Evolutionary conservation across 2,888 invertebrate genomes (phyloP).

Genomic region (Perdita meconis): DNA sequence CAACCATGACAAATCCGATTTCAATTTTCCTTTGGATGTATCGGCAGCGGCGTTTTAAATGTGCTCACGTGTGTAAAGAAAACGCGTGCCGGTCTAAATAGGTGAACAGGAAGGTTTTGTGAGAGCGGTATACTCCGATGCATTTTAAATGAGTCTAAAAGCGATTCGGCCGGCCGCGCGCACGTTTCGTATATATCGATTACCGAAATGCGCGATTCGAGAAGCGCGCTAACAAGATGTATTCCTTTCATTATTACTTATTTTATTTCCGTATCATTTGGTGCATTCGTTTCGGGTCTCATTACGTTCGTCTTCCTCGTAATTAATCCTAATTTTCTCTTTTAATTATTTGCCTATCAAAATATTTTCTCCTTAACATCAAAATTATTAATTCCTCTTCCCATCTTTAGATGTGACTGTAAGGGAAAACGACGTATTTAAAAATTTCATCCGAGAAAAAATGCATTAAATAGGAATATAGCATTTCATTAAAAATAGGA

Average conservation of each 20-base stretch:
- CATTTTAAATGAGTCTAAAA: slow-evolving; percentile 67
- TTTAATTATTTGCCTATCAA: too few species aligned
- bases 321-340: too few species aligned
- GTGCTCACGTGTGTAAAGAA: slow-evolving; percentile 19
- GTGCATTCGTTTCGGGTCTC: not conserved
- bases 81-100: slow-evolving; percentile 25
- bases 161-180: slow-evolving; percentile 57
- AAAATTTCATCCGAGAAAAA: too few species aligned
- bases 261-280: not conserved
- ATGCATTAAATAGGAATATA: too few species aligned
- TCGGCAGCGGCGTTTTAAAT: slow-evolving; percentile 4
- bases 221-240: slow-evolving; percentile 55
- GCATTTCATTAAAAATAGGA: too few species aligned
- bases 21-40: slow-evolving; percentile 1
- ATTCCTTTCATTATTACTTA: slow-evolving; percentile 21
- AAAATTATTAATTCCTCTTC: too few species aligned
- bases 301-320: too few species aligned
- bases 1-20: not conserved
- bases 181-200: slow-evolving; percentile 65
- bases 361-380: too few species aligned
- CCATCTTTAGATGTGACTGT: too few species aligned
- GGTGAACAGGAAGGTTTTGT: slow-evolving; percentile 35
- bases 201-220: slow-evolving; percentile 63
- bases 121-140: slow-evolving; percentile 47
- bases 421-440: too few species aligned